Evolutionary conservation across 2,113 vertebrate species (phyloP).

Genomic region (Notothenia rossii): DNA sequence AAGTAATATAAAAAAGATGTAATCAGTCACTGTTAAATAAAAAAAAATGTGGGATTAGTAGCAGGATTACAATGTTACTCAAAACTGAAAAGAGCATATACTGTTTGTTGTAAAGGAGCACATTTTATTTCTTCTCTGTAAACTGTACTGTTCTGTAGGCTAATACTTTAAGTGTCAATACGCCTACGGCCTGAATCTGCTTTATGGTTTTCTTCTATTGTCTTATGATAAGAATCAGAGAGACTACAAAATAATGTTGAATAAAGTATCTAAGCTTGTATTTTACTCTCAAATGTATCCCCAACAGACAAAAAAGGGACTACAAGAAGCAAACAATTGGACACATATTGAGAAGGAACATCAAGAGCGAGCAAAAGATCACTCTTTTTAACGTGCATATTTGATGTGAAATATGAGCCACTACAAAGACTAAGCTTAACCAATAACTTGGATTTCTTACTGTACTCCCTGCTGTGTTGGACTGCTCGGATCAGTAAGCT

Average conservation of each 20-base stretch:
- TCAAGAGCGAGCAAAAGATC: not conserved
- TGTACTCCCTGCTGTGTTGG: slow-evolving; percentile 7
- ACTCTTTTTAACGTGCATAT: not conserved
- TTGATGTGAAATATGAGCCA: slow-evolving; percentile 8
- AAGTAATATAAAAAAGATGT: too few relatives aligned
- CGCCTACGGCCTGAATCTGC: too few relatives aligned
- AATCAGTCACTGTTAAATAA: too few relatives aligned
- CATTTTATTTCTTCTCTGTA: too few relatives aligned
- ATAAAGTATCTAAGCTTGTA: not conserved
- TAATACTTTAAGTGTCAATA: too few relatives aligned
- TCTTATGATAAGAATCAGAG: too few relatives aligned
- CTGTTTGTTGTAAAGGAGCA: too few relatives aligned
- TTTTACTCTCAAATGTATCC: not conserved
- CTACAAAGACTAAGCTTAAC: slow-evolving; percentile 1
- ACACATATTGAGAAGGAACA: not conserved
- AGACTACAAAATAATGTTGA: not conserved
- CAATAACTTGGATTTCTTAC: not conserved
- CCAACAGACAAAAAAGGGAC: not conserved
- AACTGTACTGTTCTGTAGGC: too few relatives aligned
- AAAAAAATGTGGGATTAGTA: too few relatives aligned
- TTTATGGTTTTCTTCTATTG: too few relatives aligned
- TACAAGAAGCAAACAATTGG: not conserved
- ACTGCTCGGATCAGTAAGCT: slow-evolving; percentile 14
- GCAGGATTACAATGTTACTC: too few relatives aligned
- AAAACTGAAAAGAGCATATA: too few relatives aligned